Evolutionary conservation across 1,140 invertebrate genomes (phyloP).

Genomic region (Caligus rogercresseyi): DNA sequence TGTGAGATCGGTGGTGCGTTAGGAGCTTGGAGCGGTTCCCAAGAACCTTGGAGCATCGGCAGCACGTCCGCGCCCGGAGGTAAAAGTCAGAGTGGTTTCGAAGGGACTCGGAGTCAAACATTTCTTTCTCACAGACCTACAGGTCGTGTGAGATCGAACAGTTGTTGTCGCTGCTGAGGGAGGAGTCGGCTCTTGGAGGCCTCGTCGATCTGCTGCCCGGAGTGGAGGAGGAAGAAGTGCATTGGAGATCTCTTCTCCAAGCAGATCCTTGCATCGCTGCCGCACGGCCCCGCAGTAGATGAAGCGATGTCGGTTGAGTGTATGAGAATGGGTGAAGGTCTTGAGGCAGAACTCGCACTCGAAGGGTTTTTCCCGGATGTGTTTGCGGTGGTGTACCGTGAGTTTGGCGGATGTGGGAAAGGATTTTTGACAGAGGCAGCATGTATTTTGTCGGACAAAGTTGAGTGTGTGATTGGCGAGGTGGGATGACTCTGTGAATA

Average conservation of each 20-base stretch:
- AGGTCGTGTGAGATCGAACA: neutral
- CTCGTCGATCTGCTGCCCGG: neutral
- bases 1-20: constrained; percentile 10
- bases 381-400: constrained; percentile 14
- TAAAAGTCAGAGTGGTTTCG: constrained; percentile 4
- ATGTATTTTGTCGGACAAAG: constrained; percentile 9
- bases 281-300: constrained; percentile 6
- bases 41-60: constrained; percentile 3
- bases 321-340: constrained; percentile 20
- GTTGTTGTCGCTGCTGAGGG: neutral
- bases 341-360: constrained; percentile 35
- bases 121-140: constrained; percentile 9
- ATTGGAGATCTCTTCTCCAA: neutral
- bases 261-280: constrained; percentile 15
- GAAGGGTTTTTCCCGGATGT: constrained; percentile 28
- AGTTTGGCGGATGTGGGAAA: constrained; percentile 18
- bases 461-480: neutral
- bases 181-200: neutral
- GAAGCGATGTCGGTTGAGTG: constrained; percentile 7
- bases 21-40: constrained; percentile 3
- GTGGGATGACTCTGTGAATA: neutral
- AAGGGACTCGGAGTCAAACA: constrained; percentile 3
- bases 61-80: neutral
- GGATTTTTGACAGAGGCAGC: constrained; percentile 14
- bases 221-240: neutral